These are phyloP conservation scores for Anas platyrhynchos DNA, from an alignment of 2,113 vertebrate genomes.

Conservation along the genomic window DNA sequence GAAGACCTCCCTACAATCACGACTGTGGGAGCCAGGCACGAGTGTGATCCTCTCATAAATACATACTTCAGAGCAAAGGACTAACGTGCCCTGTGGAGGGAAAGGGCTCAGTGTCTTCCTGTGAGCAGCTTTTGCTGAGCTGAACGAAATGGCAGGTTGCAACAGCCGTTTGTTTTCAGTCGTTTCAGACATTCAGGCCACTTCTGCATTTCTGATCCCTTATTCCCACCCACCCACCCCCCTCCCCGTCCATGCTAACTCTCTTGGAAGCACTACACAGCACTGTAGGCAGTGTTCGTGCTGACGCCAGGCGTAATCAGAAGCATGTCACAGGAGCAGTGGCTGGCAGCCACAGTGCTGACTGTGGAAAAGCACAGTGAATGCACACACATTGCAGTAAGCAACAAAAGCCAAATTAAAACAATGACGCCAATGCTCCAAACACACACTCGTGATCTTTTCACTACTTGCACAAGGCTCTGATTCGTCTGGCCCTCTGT, in stretches of 20 bases:
- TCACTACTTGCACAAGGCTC: neutral
- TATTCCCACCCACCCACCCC: neutral
- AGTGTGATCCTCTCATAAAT: neutral
- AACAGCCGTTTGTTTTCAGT: neutral
- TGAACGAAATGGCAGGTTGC: neutral
- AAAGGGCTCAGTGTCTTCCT: neutral
- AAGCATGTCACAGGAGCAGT: neutral
- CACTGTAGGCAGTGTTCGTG: neutral
- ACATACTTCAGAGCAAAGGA: neutral
- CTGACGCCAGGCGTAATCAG: neutral
- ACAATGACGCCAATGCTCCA: fast-evolving
- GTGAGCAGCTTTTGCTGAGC: neutral
- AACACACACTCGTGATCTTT: neutral
- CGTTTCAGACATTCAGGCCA: neutral
- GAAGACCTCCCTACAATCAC: neutral
- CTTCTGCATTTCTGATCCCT: neutral
- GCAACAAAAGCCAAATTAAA: neutral
- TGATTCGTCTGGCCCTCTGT: neutral
- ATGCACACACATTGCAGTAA: neutral
- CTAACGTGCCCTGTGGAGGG: neutral
- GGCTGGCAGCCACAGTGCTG: neutral
- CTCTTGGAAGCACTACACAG: slow-evolving; percentile 1
- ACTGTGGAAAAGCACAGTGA: neutral
- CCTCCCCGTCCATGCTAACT: neutral
- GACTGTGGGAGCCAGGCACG: neutral